Base-by-base conservation (phyloP, 2,797 vertebrate species). In the Sitta carolinensis region DNA sequence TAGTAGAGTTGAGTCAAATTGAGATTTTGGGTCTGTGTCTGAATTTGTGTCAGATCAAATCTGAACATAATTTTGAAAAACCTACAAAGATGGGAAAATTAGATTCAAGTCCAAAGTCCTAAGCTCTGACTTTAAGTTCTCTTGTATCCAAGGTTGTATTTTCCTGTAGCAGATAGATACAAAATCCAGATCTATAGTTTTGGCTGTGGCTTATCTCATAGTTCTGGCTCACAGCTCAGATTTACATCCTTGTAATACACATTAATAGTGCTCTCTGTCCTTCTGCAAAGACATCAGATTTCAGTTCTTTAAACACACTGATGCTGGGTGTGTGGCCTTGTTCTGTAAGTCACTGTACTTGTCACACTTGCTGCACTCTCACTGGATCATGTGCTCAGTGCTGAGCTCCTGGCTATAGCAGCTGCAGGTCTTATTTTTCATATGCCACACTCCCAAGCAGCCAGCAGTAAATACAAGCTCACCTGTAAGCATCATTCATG, bases 271-370 rank as follows among this genome's bases (percentile, higher is more conserved):
- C 50, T 74, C 45, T 87, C 72, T 69, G 73, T 74, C 77, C 63
- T 95, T 78, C 61, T 93, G 64, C 77, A 90, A 72, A 70, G 61
- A 58, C 62, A 75, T 68, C 48, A 77, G 64, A 43, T 95, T 94
- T 93, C 89, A 84, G 73, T 69, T 95, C 73, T 93, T 91, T 68
- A 89, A 89, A 84, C 74, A 84, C 74, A 84, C 7, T 75, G 80
- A 89, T 83, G 52, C 75, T 89, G 94, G 93, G 89, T 14, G 69
- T 82, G 94, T 45, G 57, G 1, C 83, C 66, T 74, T 90, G 83
- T 88, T 93, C 89, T 69, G 69, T 96, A 95, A 88, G 70, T 93
- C 95, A 76, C 58, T 36, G n/a, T 81, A 86, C 38, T 7, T 90
- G 95, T 96, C 95, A 93, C 2, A 9, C 94, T 94, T 3, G 0